Conservation (phyloP, 35 echinoderm and acorn worm species). For the Acanthaster planci region DNA sequence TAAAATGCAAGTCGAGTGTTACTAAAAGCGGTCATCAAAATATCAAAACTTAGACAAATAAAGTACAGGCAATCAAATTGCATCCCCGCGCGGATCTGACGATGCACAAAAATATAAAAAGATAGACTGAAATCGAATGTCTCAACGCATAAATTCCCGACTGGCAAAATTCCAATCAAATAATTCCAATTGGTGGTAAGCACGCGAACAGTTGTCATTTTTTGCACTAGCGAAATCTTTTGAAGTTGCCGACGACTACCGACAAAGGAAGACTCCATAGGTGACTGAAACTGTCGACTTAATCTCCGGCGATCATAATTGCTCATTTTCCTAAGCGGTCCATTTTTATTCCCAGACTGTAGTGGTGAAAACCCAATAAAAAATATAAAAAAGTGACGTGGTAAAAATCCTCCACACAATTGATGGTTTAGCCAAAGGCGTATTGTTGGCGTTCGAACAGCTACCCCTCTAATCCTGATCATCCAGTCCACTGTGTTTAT, state of each 20-base stretch:
- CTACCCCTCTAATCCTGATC: not conserved
- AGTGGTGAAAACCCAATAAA: constrained; percentile 7
- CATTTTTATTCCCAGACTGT: not conserved
- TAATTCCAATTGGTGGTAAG: constrained; percentile 16
- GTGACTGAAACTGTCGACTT: constrained; percentile 12
- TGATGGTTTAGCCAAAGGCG: constrained; percentile 23
- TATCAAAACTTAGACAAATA: too few relatives aligned
- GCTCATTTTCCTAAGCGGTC: constrained; percentile 10
- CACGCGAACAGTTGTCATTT: constrained; percentile 14
- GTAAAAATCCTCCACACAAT: constrained; percentile 1
- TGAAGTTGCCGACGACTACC: constrained; percentile 23
- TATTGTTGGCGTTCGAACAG: constrained; percentile 13
- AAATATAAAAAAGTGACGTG: constrained; percentile 9
- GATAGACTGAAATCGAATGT: not conserved
- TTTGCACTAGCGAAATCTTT: not conserved
- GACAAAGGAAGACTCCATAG: constrained; percentile 5
- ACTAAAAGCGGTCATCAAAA: too few relatives aligned
- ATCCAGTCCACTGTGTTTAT: constrained; percentile 27
- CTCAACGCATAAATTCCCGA: not conserved
- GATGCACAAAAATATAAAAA: constrained; percentile 4
- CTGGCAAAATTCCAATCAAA: constrained; percentile 23
- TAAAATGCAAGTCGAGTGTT: too few relatives aligned
- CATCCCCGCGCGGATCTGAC: too few relatives aligned
- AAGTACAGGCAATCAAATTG: not conserved
- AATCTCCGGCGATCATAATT: not conserved